phyloP scores from a whole-genome alignment of 92 coral and sea anemone species.

The Heteractis magnifica region DNA sequence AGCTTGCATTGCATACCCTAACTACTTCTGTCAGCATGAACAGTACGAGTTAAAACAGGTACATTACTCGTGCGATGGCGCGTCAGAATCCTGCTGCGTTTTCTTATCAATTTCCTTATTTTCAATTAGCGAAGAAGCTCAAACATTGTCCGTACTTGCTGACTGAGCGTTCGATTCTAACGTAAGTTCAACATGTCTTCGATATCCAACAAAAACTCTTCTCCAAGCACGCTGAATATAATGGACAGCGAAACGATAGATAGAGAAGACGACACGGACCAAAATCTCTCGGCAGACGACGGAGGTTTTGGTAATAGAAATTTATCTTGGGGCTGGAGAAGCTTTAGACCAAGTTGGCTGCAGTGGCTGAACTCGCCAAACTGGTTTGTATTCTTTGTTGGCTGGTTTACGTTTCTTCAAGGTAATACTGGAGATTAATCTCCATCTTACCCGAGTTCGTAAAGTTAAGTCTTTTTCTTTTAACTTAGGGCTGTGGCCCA shows the following conservation, averaged over 20 bases:
- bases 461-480: no score
- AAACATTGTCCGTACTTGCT: no score
- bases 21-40: no score
- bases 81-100: no score
- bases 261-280: background rate
- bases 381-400: constrained; percentile 18
- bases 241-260: background rate
- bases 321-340: constrained; percentile 35
- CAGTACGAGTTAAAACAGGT: no score
- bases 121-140: no score
- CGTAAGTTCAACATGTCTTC: background rate
- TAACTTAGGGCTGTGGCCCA: no score
- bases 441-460: background rate
- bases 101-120: no score
- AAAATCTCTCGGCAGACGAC: background rate
- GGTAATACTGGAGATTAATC: constrained; percentile 8
- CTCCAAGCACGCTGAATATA: background rate
- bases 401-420: constrained; percentile 31
- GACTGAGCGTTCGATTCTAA: no score
- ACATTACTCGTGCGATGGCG: no score
- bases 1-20: no score
- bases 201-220: background rate
- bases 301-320: background rate
- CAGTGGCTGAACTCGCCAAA: constrained; percentile 45
- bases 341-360: constrained; percentile 32